Percentiles rank a stretch among this genome's conserved stretches.
These are phyloP conservation scores for Anguilla rostrata DNA, from an alignment of 2,113 vertebrate species.

Conservation along the genomic window DNA sequence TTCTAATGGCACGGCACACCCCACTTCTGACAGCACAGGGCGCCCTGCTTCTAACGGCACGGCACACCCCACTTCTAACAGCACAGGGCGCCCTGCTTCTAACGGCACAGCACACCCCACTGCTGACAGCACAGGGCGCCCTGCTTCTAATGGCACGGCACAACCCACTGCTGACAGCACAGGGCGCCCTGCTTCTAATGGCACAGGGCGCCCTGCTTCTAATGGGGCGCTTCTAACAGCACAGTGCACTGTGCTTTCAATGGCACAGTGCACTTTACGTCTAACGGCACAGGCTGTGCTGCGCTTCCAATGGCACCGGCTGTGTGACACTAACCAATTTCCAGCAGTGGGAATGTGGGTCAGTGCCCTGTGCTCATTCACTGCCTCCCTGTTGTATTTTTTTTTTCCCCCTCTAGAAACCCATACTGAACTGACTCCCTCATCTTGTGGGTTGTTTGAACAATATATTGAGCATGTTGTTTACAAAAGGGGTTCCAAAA, in stretches of 20 bases:
- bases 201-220: not conserved
- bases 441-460: not conserved
- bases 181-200: not conserved
- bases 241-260: not conserved
- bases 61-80: not conserved
- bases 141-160: not conserved
- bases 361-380: not conserved
- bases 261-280: conserved; percentile 24
- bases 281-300: not conserved
- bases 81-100: not conserved
- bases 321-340: conserved; percentile 59
- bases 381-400: not conserved
- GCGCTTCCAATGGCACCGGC: not conserved
- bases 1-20: too few species aligned
- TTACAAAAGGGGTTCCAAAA: not conserved
- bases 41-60: too few species aligned
- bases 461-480: not conserved
- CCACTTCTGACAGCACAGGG: not conserved
- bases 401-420: conserved; percentile 12
- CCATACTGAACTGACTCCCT: conserved; percentile 5
- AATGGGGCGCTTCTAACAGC: too few species aligned
- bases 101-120: not conserved
- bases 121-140: not conserved
- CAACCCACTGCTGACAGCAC: not conserved
- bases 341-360: conserved; percentile 50